Percentiles rank a stretch among this genome's conserved stretches.
Conservation (phyloP, 2,888 invertebrate genomes). For the Liodrosophila aerea region DNA sequence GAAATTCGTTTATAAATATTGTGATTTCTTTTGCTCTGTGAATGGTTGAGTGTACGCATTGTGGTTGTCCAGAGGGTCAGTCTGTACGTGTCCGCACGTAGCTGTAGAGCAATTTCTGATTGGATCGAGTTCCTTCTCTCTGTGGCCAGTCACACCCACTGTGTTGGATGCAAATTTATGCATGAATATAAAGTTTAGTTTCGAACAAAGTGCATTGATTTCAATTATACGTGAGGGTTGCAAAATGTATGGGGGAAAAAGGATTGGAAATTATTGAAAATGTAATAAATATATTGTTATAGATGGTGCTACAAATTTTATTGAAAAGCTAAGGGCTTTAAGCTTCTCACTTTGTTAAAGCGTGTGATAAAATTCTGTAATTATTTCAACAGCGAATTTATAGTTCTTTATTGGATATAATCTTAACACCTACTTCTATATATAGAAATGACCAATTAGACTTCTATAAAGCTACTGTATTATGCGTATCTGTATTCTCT, state of each 20-base stretch:
- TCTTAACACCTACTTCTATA: too few relatives aligned
- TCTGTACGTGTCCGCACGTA: constrained; percentile 71
- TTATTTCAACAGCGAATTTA: too few relatives aligned
- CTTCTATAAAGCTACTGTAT: too few relatives aligned
- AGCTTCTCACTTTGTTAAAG: too few relatives aligned
- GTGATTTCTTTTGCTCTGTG: constrained; percentile 8
- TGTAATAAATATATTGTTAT: too few relatives aligned
- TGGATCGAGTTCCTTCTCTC: constrained; percentile 30
- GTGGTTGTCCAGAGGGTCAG: constrained; percentile 53
- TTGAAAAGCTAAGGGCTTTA: too few relatives aligned
- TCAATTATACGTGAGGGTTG: constrained; percentile 53
- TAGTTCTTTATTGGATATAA: too few relatives aligned
- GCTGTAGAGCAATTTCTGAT: constrained; percentile 35
- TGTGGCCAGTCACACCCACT: constrained; percentile 16
- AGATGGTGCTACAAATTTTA: too few relatives aligned
- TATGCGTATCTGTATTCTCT: too few relatives aligned
- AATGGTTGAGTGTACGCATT: constrained; percentile 20
- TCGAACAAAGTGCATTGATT: constrained; percentile 54
- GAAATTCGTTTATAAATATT: constrained; percentile 44
- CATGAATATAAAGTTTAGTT: constrained; percentile 51
- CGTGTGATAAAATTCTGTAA: too few relatives aligned
- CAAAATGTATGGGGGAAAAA: neutral
- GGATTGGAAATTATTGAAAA: neutral
- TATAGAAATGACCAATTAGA: too few relatives aligned
- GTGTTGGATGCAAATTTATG: constrained; percentile 60